Percentiles rank a stretch among this genome's conserved stretches.
phyloP scores from a whole-genome alignment of 2,797 vertebrate species.

The Coregonus sp. region DNA sequence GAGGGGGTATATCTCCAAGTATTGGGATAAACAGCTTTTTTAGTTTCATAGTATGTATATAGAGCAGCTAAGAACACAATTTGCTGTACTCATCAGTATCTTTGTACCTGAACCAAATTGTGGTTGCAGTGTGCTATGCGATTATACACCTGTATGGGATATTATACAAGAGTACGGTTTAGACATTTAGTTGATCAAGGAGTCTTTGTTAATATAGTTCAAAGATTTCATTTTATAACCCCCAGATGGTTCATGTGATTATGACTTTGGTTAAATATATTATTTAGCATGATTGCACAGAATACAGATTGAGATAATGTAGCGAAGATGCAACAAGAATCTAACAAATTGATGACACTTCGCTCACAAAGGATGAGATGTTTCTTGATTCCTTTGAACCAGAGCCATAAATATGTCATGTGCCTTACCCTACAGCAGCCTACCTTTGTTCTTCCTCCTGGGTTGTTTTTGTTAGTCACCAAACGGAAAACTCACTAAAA shows the following conservation, averaged over 20 bases:
- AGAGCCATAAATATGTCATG: slow-evolving; percentile 8
- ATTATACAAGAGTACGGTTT: no score
- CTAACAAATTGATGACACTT: background rate
- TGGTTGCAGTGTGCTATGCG: no score
- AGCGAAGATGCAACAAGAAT: background rate
- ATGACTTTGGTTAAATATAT: background rate
- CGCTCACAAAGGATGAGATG: slow-evolving; percentile 8
- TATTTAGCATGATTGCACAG: slow-evolving; percentile 14
- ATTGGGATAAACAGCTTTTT: no score
- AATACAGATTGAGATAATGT: background rate
- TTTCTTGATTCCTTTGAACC: slow-evolving; percentile 4
- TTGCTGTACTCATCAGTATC: no score
- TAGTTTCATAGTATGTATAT: no score
- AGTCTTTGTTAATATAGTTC: background rate
- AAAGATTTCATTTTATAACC: background rate
- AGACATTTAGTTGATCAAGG: no score
- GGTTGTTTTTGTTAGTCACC: background rate
- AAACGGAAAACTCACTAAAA: background rate
- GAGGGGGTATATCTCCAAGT: no score
- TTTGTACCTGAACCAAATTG: no score
- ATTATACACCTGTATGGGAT: no score
- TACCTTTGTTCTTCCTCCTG: background rate
- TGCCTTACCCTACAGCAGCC: slow-evolving; percentile 18
- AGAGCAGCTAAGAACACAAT: no score
- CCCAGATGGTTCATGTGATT: background rate